phyloP scores from a whole-genome alignment of 2,113 vertebrate species.

The Ivindomyrus marchei region DNA sequence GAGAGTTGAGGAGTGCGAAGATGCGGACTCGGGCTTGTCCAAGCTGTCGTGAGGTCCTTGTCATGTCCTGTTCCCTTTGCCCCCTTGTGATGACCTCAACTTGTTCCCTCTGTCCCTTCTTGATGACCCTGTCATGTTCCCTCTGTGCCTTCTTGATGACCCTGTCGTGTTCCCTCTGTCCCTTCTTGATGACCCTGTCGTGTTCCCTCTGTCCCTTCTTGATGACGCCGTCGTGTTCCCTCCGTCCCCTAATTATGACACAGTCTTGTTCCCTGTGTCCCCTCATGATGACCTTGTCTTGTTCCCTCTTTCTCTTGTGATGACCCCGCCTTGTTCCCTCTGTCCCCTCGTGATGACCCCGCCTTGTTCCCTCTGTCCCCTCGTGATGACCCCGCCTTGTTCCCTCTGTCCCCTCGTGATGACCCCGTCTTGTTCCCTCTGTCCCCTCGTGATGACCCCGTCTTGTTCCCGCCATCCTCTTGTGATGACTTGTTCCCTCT shows the following conservation, averaged over 20 bases:
- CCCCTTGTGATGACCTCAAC: neutral
- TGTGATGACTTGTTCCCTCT: neutral
- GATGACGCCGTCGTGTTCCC: neutral
- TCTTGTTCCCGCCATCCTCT: neutral
- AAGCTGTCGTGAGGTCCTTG: neutral
- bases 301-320: neutral
- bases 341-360: neutral
- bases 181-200: neutral
- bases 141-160: neutral
- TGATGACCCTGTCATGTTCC: too few species aligned
- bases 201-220: neutral
- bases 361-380: neutral
- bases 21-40: slow-evolving; percentile 42
- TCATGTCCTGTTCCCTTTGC: neutral
- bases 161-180: neutral
- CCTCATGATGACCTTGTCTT: neutral
- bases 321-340: neutral
- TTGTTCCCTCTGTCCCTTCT: neutral
- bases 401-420: neutral
- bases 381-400: neutral
- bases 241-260: neutral
- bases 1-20: slow-evolving; percentile 14
- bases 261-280: neutral
- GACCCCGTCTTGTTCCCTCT: neutral
- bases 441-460: too few species aligned